Evolutionary conservation across 1,140 invertebrate genomes (phyloP), one percentile per base, ranked within the genome.

Genomic region (Drosophila pseudoananassae): DNA sequence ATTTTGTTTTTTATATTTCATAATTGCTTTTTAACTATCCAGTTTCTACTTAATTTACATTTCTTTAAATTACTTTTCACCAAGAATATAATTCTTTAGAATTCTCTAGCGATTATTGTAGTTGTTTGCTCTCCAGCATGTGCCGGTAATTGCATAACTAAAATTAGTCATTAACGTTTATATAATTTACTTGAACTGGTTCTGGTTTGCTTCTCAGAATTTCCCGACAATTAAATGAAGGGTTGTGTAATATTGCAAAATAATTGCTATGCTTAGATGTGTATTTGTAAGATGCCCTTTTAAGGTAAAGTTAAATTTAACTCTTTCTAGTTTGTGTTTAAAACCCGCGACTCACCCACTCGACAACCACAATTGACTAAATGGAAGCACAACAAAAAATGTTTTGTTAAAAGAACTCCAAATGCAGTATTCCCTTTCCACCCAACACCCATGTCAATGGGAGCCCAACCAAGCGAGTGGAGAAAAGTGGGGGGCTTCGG

Each of bases 301-400:
- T 12, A 12, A 36, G 31, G 31, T 8, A 31, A n/a, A 3, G 12
- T 7, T 31, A 31, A 46, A 50, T 50, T 51, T 43, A 63, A 50
- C 25, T n/a, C 29, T 25, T 64, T 50, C 31, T n/a, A 43, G 17
- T 47, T 33, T 17, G 10, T 23, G 31, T 46, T 38, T 53, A 46
- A 51, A 31, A 50, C 31, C 55, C 6, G 17, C 25, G 33, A 25
- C 63, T 64, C 68, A 61, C 40, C 65, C 53, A 69, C 65, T 59
- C 66, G 46, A 46, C 47, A 31, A 33, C 55, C 50, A 38, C 68
- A 54, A 73, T 50, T 58, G 49, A 61, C 56, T 51, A 61, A 73
- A 73, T 69, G 63, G 64, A 69, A 66, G 29, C 40, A 51, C 63
- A 66, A 63, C 33, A 46, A 55, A 64, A 33, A 25, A 38, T 33